Evolutionary conservation across 2,797 vertebrate genomes (phyloP), one percentile per base, ranked within the genome.

Genomic region (Tinamus major): DNA sequence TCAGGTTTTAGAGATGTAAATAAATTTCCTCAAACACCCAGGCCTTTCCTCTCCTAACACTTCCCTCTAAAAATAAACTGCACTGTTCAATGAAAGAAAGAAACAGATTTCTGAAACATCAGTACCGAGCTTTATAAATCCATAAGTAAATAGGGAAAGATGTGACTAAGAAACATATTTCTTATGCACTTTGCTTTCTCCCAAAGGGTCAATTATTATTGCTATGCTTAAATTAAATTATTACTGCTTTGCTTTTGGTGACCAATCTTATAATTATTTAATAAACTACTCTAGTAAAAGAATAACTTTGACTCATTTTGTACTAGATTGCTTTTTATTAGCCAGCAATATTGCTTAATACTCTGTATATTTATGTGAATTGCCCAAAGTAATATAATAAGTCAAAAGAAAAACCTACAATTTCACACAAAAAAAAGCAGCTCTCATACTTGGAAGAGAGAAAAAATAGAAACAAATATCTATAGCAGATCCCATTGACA

Each of bases 11-110:
- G 79, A 95, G 58, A 93, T 63, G 56, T 53, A 64, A 92, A 91
- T 56, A 95, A 86, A 81, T 79, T 88, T 94, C 78, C 67, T 74
- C 80, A 91, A 68, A 94, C 84, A 92, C 23, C 27, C 67, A 48
- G 55, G 55, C 49, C 42, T 88, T 95, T 81, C 3, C 0, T 81
- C 20, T 90, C 42, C 51, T 37, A 93, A 35, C 10, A 63, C 21
- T 86, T 35, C 72, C 10, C 59, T 91, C 67, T 64, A 81, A 84
- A 93, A 91, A 81, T 59, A 79, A 94, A 67, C 39, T 16, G 72
- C 5, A 76, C 44, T 35, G 19, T 79, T 83, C 68, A 70, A 41
- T 76, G 46, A 67, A 24, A 65, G 46, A 91, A 89, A 3, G 2
- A 81, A 91, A 72, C 10, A 69, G 56, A 76, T 76, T 86, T 92